Conservation (phyloP, 2,888 invertebrate species). For the Proisotoma minuta region DNA sequence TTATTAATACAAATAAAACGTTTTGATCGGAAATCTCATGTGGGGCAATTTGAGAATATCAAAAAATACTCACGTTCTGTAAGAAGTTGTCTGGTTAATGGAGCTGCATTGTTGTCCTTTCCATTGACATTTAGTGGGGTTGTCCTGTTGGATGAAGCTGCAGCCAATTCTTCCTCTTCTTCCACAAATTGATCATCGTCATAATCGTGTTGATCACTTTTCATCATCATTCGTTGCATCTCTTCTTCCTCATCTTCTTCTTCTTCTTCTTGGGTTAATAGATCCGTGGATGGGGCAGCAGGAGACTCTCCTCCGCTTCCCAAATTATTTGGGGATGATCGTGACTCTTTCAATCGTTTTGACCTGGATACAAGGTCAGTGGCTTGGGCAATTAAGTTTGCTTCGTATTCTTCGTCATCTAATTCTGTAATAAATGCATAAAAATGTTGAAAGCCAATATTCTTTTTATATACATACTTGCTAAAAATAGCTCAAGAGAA, state of each 20-base stretch:
- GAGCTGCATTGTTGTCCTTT: constrained; percentile 25
- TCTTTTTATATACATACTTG: constrained; percentile 12
- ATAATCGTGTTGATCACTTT: constrained; percentile 2
- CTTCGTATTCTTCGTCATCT: constrained; percentile 13
- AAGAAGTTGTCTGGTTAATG: constrained; percentile 41
- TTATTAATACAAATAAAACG: background rate
- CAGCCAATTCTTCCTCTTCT: constrained; percentile 50
- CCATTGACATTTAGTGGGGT: constrained; percentile 56
- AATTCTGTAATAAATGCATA: constrained; percentile 9
- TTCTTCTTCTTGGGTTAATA: constrained; percentile 1
- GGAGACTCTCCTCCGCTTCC: background rate
- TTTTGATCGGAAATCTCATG: background rate
- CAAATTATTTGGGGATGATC: background rate
- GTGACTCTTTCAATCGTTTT: constrained; percentile 13
- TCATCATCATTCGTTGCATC: background rate
- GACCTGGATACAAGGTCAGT: background rate
- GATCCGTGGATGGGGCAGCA: background rate
- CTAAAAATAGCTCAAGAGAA: constrained; percentile 5
- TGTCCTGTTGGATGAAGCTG: constrained; percentile 56
- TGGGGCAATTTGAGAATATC: constrained; percentile 6
- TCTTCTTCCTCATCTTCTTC: constrained; percentile 9
- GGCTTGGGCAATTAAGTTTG: constrained; percentile 3
- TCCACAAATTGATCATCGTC: constrained; percentile 13
- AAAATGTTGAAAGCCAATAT: constrained; percentile 9
- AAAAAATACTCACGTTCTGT: constrained; percentile 34